phyloP scores from a whole-genome alignment of 2,888 invertebrate genomes.

The Macropis europaea region DNA sequence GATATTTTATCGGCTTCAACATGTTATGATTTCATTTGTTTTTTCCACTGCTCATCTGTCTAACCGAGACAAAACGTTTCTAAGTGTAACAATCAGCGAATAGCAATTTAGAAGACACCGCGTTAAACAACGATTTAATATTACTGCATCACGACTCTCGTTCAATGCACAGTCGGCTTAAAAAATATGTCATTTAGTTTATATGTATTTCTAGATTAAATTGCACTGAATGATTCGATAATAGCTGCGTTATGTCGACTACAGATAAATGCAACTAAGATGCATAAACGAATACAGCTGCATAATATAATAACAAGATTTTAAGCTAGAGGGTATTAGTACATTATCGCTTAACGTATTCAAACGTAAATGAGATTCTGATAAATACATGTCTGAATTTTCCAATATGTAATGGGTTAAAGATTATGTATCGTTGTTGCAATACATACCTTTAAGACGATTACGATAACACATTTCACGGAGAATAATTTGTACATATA shows the following conservation, averaged over 20 bases:
- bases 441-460: slow-evolving; percentile 27
- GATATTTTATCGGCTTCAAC: not conserved
- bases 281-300: slow-evolving; percentile 32
- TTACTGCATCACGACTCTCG: not conserved
- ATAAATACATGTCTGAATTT: too few relatives aligned
- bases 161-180: slow-evolving; percentile 25
- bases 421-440: slow-evolving; percentile 23
- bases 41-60: not conserved
- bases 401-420: slow-evolving; percentile 10
- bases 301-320: slow-evolving; percentile 30
- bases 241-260: slow-evolving; percentile 32
- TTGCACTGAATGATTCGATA: slow-evolving; percentile 47
- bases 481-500: slow-evolving; percentile 47
- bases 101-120: slow-evolving; percentile 29
- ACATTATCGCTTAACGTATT: slow-evolving; percentile 23
- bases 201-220: slow-evolving; percentile 35
- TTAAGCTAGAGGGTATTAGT: slow-evolving; percentile 45
- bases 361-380: slow-evolving; percentile 44
- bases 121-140: slow-evolving; percentile 12
- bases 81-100: slow-evolving; percentile 27
- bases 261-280: slow-evolving; percentile 57
- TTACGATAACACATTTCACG: slow-evolving; percentile 19
- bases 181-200: slow-evolving; percentile 21
- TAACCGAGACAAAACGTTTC: slow-evolving; percentile 1
- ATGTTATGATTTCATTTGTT: slow-evolving; percentile 8